Percentiles rank a stretch among this genome's conserved stretches.
Conservation (phyloP, 2,888 invertebrate genomes). For the Machimus rusticus region DNA sequence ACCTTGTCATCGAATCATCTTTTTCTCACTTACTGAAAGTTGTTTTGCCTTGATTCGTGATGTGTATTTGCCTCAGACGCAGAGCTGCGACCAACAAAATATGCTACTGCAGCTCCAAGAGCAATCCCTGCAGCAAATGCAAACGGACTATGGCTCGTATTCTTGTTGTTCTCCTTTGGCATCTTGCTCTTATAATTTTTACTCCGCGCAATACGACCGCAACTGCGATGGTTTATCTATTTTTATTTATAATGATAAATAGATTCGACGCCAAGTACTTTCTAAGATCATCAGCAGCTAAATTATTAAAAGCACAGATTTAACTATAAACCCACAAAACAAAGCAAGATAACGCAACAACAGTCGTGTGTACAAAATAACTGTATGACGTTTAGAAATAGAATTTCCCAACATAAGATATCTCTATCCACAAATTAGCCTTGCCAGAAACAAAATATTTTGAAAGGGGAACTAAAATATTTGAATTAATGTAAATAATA, state of each 20-base stretch:
- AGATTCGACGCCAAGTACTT: background rate
- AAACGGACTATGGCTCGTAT: background rate
- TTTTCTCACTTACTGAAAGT: background rate
- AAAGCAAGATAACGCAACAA: background rate
- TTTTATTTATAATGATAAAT: too few relatives aligned
- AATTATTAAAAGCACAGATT: background rate
- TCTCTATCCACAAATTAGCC: background rate
- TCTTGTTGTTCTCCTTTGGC: background rate
- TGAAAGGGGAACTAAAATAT: background rate
- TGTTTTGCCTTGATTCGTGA: background rate
- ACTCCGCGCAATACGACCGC: background rate
- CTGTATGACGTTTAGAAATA: background rate
- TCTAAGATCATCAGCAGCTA: background rate
- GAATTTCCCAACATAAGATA: background rate
- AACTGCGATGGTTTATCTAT: background rate
- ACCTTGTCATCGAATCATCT: background rate
- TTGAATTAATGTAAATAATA: too few relatives aligned
- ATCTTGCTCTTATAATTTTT: background rate
- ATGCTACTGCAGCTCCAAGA: background rate
- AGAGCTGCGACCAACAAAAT: background rate
- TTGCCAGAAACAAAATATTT: background rate
- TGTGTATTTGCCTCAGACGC: background rate
- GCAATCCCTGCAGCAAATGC: background rate
- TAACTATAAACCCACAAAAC: too few relatives aligned
- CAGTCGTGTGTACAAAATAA: background rate